Percentiles rank a stretch among this genome's conserved stretches.
Evolutionary conservation across 2,888 invertebrate species (phyloP).

Genomic region (Leptinotarsa haldemani): DNA sequence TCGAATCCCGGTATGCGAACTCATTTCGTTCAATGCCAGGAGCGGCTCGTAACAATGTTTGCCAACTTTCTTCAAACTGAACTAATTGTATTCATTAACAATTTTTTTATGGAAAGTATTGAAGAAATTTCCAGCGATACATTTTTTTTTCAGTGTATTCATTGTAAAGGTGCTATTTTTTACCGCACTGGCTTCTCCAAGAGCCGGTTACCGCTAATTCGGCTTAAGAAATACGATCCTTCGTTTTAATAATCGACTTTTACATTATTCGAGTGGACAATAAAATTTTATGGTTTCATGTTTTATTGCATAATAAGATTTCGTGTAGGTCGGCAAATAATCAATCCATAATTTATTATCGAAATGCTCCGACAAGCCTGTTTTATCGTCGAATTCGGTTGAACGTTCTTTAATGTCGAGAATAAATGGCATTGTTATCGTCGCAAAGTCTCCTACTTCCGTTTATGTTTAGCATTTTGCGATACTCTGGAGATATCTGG

Average conservation of each 20-base stretch:
- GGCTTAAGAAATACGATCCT: neutral
- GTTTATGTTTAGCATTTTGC: neutral
- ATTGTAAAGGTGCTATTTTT: neutral
- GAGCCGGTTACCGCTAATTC: neutral
- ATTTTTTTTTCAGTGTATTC: no score
- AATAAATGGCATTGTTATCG: slow-evolving; percentile 3
- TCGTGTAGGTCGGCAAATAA: slow-evolving; percentile 5
- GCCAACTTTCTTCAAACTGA: no score
- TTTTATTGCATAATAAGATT: slow-evolving; percentile 2
- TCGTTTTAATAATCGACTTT: neutral
- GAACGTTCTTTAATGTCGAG: neutral
- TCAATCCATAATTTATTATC: neutral
- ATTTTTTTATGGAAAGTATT: no score
- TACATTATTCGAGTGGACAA: neutral
- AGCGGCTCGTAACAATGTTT: no score
- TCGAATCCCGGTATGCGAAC: no score
- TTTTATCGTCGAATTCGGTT: neutral
- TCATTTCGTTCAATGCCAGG: no score
- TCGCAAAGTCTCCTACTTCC: neutral
- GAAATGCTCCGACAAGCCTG: neutral
- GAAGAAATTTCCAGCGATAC: no score
- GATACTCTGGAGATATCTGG: neutral
- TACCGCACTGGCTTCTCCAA: neutral
- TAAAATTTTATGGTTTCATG: slow-evolving; percentile 20
- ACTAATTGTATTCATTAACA: no score